Percentiles rank a stretch among this genome's conserved stretches.
phyloP scores from a whole-genome alignment of 2,113 vertebrate species.

The Boulengeromyrus knoepffleri region DNA sequence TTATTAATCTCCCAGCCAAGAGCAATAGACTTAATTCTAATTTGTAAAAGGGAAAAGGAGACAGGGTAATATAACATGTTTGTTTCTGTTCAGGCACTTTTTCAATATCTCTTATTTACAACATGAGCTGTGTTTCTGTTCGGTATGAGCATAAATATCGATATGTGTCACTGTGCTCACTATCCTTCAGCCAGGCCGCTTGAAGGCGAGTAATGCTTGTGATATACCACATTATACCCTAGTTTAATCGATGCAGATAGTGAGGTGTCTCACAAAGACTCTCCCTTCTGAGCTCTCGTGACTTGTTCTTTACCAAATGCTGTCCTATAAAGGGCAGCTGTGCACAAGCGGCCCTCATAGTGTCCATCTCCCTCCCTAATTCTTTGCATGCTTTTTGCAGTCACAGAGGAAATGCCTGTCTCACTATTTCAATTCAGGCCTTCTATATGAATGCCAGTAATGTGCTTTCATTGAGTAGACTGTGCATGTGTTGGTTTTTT shows the following conservation, averaged over 20 bases:
- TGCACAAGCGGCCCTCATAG: not conserved
- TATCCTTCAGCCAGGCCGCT: not conserved
- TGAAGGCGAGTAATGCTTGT: not conserved
- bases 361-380: not conserved
- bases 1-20: constrained; percentile 71
- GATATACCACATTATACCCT: not conserved
- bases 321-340: not conserved
- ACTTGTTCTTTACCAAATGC: not conserved
- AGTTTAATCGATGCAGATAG: not conserved
- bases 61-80: not conserved
- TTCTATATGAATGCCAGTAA: not conserved
- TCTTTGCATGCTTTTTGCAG: constrained; percentile 28
- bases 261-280: not conserved
- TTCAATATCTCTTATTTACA: not conserved
- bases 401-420: not conserved
- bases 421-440: not conserved
- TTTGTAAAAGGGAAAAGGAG: constrained; percentile 25
- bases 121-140: not conserved
- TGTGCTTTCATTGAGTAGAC: not conserved
- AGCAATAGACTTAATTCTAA: constrained; percentile 41
- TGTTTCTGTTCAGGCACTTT: not conserved
- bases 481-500: not conserved
- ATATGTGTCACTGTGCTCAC: not conserved
- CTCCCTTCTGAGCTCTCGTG: not conserved
- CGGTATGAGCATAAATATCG: not conserved